Percentiles rank a stretch among this genome's conserved stretches.
These are phyloP conservation scores for Pitangus sulphuratus DNA, from an alignment of 2,797 vertebrate genomes.

Conservation along the genomic window DNA sequence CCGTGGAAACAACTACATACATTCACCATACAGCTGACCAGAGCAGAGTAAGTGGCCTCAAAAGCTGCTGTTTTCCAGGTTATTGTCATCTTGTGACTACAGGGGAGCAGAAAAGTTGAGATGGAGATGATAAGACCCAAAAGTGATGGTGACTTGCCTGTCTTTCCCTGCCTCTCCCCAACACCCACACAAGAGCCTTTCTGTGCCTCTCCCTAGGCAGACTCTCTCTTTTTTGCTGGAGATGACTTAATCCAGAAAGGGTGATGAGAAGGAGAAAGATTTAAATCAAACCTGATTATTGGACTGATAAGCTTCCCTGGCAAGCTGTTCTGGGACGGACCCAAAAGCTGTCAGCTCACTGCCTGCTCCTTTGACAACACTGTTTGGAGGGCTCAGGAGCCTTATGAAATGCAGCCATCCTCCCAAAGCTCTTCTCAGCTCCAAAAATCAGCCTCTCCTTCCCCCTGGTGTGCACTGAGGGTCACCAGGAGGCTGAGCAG, in stretches of 20 bases:
- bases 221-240: not conserved
- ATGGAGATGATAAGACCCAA: not conserved
- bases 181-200: not conserved
- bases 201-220: not conserved
- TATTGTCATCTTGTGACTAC: not conserved
- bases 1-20: not conserved
- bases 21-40: not conserved
- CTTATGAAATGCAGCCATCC: not conserved
- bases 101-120: not conserved
- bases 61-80: not conserved
- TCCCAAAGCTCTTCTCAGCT: not conserved
- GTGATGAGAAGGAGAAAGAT: conserved; percentile 56
- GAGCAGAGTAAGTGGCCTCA: not conserved
- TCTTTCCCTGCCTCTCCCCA: not conserved
- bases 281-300: conserved; percentile 52
- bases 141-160: not conserved
- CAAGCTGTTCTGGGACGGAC: conserved; percentile 36
- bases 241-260: conserved; percentile 43
- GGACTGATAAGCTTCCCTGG: conserved; percentile 46
- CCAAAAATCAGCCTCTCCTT: not conserved
- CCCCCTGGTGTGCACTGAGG: not conserved
- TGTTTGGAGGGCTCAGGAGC: not conserved
- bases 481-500: not conserved
- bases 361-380: not conserved
- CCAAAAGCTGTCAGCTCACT: conserved; percentile 26